Percentiles rank a stretch among this genome's conserved stretches.
phyloP scores from a whole-genome alignment of 2,797 vertebrate genomes.

The Apodemus agrarius region DNA sequence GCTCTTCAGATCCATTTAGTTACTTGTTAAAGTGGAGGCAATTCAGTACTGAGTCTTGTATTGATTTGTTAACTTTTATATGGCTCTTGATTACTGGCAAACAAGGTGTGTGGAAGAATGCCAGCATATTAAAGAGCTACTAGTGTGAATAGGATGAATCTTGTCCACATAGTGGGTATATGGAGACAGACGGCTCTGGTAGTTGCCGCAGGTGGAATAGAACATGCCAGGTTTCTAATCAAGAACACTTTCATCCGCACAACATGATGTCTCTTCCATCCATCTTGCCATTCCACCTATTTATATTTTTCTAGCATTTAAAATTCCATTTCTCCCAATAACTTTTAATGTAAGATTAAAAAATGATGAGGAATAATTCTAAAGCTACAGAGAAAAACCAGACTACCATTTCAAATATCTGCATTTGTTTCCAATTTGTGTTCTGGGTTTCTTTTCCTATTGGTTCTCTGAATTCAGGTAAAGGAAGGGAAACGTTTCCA shows the following conservation, averaged over 20 bases:
- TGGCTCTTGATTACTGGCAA: neutral
- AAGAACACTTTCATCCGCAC: constrained; percentile 1
- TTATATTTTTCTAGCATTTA: constrained; percentile 47
- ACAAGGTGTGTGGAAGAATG: neutral
- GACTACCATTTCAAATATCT: neutral
- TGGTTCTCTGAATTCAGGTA: constrained; percentile 7
- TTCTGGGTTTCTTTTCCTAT: constrained; percentile 17
- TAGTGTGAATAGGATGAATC: neutral
- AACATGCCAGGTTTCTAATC: constrained; percentile 7
- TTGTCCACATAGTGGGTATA: neutral
- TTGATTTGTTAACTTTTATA: constrained; percentile 19
- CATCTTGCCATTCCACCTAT: neutral
- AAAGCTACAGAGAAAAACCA: constrained; percentile 26
- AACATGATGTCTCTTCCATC: neutral
- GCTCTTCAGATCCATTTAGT: constrained; percentile 38
- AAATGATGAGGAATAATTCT: constrained; percentile 33
- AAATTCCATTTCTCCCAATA: neutral
- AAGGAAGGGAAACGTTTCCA: constrained; percentile 36
- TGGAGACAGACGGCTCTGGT: neutral
- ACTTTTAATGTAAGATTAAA: neutral
- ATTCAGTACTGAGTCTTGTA: neutral
- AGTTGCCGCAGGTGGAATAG: neutral
- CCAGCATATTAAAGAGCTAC: neutral
- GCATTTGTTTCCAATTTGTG: constrained; percentile 41
- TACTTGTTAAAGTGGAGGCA: neutral